Conservation (phyloP, 2,888 invertebrate species). For the Ophion ventricosus region DNA sequence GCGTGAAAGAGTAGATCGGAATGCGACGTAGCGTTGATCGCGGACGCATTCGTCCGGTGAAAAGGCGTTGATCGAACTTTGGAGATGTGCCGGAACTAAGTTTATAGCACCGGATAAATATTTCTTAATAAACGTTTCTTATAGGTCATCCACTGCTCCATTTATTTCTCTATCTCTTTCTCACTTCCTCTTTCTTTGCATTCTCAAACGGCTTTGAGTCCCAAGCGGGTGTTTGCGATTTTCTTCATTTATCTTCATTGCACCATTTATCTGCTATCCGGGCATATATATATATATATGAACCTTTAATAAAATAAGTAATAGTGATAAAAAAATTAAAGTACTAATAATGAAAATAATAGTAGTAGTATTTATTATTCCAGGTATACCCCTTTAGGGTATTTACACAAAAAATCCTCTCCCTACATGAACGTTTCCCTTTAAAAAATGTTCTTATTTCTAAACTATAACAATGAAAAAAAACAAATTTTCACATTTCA, state of each 20-base stretch:
- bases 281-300: not conserved
- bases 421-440: too few species aligned
- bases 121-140: slow-evolving; percentile 17
- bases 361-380: too few species aligned
- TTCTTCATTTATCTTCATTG: slow-evolving; percentile 32
- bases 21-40: slow-evolving; percentile 16
- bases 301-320: too few species aligned
- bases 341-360: too few species aligned
- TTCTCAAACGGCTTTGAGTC: slow-evolving; percentile 24
- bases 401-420: too few species aligned
- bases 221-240: slow-evolving; percentile 15
- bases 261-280: not conserved
- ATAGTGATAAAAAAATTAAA: too few species aligned
- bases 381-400: too few species aligned
- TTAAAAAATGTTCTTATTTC: too few species aligned
- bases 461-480: too few species aligned
- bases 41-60: not conserved
- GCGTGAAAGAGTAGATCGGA: not conserved
- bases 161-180: slow-evolving; percentile 24
- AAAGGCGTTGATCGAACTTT: slow-evolving; percentile 28
- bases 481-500: too few species aligned
- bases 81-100: slow-evolving; percentile 33
- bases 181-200: not conserved
- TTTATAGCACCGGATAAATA: slow-evolving; percentile 50
- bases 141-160: slow-evolving; percentile 12